A percentile compares a stretch with the other conserved stretches of the same genome.
Evolutionary conservation across 2,113 vertebrate genomes (phyloP).

Genomic region (Opisthocomus hoazin): DNA sequence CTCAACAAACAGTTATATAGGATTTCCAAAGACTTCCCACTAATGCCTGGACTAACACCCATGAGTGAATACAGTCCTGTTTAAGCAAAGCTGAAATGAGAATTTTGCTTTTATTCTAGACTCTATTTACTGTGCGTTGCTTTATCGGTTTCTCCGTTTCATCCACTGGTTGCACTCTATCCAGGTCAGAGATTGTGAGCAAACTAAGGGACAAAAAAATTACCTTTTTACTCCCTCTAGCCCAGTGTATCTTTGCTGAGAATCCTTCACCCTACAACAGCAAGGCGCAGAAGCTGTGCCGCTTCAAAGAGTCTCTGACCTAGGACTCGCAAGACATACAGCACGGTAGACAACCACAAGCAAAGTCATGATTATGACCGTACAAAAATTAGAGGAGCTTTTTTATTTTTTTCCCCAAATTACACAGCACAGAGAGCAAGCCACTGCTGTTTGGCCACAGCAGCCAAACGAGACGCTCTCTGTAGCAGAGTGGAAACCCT

Average conservation of each 20-base stretch:
- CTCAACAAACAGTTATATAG: neutral
- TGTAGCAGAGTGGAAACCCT: neutral
- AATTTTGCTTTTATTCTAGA: neutral
- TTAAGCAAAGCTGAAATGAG: neutral
- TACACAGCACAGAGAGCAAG: neutral
- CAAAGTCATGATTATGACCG: neutral
- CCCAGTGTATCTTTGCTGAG: neutral
- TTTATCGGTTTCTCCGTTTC: neutral
- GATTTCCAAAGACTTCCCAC: neutral
- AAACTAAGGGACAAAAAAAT: neutral
- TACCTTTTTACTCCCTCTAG: neutral
- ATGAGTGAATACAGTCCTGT: neutral
- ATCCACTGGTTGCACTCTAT: neutral
- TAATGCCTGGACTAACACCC: neutral
- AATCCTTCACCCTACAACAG: neutral
- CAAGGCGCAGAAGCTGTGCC: neutral
- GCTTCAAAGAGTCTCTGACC: neutral
- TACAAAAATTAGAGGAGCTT: neutral
- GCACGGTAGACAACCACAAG: neutral
- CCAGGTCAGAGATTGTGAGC: neutral
- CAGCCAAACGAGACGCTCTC: fast-evolving
- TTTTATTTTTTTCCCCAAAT: neutral
- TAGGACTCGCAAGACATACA: neutral
- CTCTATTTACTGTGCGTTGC: neutral
- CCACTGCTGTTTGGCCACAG: neutral